Conservation (phyloP, 2,113 vertebrate species). For the Telmatochromis sp. region DNA sequence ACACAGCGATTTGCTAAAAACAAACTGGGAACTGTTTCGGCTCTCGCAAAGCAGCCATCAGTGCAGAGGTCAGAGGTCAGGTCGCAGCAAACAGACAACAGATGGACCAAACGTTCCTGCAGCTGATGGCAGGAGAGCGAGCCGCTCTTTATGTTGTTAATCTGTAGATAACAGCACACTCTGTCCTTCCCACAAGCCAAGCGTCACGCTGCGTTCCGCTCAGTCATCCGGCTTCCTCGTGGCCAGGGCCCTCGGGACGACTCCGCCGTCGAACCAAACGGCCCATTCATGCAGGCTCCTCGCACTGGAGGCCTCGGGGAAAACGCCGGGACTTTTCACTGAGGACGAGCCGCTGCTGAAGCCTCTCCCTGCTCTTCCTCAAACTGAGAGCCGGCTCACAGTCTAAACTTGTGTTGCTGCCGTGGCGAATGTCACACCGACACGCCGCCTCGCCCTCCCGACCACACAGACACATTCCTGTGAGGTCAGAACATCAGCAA, state of each 20-base stretch:
- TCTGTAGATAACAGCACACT: background rate
- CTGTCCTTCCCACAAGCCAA: background rate
- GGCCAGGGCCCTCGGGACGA: constrained; percentile 11
- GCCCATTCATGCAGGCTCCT: constrained; percentile 1
- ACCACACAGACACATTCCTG: constrained; percentile 22
- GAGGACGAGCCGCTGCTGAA: background rate
- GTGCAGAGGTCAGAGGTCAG: constrained; percentile 10
- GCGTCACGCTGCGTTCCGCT: background rate
- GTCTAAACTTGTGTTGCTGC: constrained; percentile 3
- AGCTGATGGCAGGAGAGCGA: background rate
- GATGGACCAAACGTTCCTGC: background rate
- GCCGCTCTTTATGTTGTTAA: background rate
- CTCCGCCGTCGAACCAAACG: background rate
- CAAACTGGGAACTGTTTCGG: background rate
- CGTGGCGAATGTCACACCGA: constrained; percentile 49
- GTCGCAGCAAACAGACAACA: constrained; percentile 2
- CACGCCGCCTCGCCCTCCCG: background rate
- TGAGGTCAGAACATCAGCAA: background rate
- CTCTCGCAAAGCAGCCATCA: background rate
- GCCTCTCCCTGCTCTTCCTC: background rate
- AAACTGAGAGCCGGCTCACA: background rate
- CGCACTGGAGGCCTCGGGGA: background rate
- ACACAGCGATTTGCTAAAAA: background rate
- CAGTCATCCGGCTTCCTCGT: constrained; percentile 48
- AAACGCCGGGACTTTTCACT: background rate